Conservation (phyloP, 2,113 vertebrate species). For the Anolis carolinensis region DNA sequence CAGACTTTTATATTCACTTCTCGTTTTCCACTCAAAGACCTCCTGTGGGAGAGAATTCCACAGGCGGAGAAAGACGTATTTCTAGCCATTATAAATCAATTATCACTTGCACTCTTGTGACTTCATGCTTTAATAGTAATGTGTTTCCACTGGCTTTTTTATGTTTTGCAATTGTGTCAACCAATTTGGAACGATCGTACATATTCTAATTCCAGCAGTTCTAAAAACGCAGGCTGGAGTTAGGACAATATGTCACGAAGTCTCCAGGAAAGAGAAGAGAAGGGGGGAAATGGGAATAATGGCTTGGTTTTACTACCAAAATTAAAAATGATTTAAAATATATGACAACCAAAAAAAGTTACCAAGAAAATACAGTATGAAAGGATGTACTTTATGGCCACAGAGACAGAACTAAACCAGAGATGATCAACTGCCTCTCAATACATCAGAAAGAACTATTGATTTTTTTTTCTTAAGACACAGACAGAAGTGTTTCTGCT, state of each 20-base stretch:
- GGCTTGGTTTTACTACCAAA: too few relatives aligned
- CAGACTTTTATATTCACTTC: background rate
- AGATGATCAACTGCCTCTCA: too few relatives aligned
- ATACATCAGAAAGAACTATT: too few relatives aligned
- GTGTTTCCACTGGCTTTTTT: background rate
- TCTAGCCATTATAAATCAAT: background rate
- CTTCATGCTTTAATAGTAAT: background rate
- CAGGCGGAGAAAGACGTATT: slow-evolving; percentile 9
- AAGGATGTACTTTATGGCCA: too few relatives aligned
- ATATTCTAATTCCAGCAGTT: background rate
- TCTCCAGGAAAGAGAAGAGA: background rate
- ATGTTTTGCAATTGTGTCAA: background rate
- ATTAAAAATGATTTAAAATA: too few relatives aligned
- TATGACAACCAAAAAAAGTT: too few relatives aligned
- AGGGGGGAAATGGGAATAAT: too few relatives aligned
- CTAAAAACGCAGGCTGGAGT: background rate
- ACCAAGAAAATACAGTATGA: too few relatives aligned
- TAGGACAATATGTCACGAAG: background rate
- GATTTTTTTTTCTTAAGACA: too few relatives aligned
- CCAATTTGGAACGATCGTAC: background rate
- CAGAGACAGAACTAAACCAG: too few relatives aligned
- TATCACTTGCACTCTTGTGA: background rate
- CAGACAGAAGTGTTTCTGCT: too few relatives aligned
- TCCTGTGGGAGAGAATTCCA: slow-evolving; percentile 4
- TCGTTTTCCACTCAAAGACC: slow-evolving; percentile 6